phyloP scores from a whole-genome alignment of 2,113 vertebrate genomes.

The Myrmecobius fasciatus region DNA sequence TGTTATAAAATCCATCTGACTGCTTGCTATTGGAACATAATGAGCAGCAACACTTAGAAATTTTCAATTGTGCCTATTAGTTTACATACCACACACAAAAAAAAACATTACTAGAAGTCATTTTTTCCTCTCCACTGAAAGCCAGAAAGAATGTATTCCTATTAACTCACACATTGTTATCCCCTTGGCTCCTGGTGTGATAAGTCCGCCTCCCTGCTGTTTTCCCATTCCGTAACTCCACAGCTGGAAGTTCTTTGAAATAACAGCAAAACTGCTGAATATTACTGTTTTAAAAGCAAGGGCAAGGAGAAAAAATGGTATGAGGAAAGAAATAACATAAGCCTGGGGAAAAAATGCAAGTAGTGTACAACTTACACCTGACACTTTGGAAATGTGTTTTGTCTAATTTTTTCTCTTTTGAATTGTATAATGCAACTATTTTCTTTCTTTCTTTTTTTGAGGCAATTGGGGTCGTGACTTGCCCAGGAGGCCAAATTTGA shows the following conservation, averaged over 20 bases:
- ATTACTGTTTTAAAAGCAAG: conserved; percentile 87
- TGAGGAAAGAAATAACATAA: background rate
- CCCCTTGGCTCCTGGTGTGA: conserved; percentile 98
- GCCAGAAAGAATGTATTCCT: conserved; percentile 13
- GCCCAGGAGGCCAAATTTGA: too few species aligned
- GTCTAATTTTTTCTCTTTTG: conserved; percentile 26
- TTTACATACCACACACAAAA: background rate
- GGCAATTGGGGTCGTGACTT: too few species aligned
- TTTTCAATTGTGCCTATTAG: conserved; percentile 3
- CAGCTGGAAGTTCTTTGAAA: conserved; percentile 97
- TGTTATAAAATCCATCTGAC: background rate
- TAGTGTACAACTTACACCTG: conserved; percentile 27
- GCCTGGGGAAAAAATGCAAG: conserved; percentile 11
- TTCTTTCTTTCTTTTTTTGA: background rate
- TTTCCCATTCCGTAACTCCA: conserved; percentile 97
- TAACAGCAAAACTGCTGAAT: conserved; percentile 98
- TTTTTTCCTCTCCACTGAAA: background rate
- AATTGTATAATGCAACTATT: background rate
- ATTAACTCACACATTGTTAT: conserved; percentile 95
- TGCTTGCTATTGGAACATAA: conserved; percentile 11
- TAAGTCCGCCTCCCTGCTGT: conserved; percentile 95
- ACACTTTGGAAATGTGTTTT: conserved; percentile 35
- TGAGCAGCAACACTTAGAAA: conserved; percentile 9
- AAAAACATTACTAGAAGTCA: conserved; percentile 7
- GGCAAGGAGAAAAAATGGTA: conserved; percentile 49